Conservation (phyloP, 2,888 invertebrate species). For the Agrotis segetum region DNA sequence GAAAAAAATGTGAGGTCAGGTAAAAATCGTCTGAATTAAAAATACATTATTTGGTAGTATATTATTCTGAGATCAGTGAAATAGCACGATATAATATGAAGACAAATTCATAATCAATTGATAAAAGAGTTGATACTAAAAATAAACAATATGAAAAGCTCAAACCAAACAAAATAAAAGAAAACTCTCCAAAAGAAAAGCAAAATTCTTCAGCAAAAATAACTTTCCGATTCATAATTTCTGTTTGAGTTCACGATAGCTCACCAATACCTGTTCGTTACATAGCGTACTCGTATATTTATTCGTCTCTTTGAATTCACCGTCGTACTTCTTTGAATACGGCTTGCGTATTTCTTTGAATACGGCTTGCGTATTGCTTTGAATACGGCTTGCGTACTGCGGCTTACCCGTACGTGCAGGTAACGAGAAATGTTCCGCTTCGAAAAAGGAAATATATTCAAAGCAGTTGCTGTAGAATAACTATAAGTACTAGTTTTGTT, state of each 20-base stretch:
- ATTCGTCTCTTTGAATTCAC: constrained; percentile 32
- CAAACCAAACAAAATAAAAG: constrained; percentile 9
- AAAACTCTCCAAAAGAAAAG: background rate
- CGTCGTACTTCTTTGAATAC: constrained; percentile 36
- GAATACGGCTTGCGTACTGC: constrained; percentile 33
- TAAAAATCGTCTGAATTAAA: background rate
- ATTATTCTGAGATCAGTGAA: background rate
- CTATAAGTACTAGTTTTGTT: constrained; percentile 9
- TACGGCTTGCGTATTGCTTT: constrained; percentile 35
- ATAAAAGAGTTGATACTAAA: background rate
- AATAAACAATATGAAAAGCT: background rate
- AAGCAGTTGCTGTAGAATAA: background rate
- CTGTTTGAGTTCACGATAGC: constrained; percentile 30
- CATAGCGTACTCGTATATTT: constrained; percentile 7
- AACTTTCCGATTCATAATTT: constrained; percentile 26
- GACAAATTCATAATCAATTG: background rate
- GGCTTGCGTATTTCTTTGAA: constrained; percentile 37
- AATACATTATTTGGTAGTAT: background rate
- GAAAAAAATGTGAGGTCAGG: background rate
- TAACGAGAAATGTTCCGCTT: constrained; percentile 31
- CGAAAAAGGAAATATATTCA: constrained; percentile 17
- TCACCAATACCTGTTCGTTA: constrained; percentile 11
- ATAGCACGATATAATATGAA: background rate
- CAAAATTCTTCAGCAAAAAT: constrained; percentile 11
- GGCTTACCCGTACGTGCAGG: constrained; percentile 26